A percentile compares a stretch with the other conserved stretches of the same genome.
Evolutionary conservation across 2,113 vertebrate species (phyloP).

Genomic region (Xerus inauris): DNA sequence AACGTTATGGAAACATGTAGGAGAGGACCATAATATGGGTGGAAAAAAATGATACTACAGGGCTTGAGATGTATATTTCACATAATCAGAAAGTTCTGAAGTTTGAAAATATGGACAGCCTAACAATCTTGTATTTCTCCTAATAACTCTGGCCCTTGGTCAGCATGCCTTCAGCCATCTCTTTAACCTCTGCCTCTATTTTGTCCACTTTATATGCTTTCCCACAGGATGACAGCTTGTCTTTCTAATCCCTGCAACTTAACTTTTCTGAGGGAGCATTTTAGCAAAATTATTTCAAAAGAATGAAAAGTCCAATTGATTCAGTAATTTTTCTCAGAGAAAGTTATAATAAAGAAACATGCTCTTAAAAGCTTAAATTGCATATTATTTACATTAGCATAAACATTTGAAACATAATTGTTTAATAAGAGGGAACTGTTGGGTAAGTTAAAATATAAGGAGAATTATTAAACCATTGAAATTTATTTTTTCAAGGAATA

Average conservation of each 20-base stretch:
- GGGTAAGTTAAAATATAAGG: constrained; percentile 43
- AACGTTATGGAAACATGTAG: background rate
- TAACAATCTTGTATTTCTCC: background rate
- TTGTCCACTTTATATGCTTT: too few relatives aligned
- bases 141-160: background rate
- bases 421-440: background rate
- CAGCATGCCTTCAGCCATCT: too few relatives aligned
- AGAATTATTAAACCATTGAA: constrained; percentile 55
- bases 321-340: background rate
- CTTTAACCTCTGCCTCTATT: background rate
- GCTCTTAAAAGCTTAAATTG: constrained; percentile 27
- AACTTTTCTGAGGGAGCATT: background rate
- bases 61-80: background rate
- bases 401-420: background rate
- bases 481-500: background rate
- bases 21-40: background rate
- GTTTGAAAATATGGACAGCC: background rate
- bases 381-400: background rate
- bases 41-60: background rate
- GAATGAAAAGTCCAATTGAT: background rate
- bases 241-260: background rate
- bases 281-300: constrained; percentile 10
- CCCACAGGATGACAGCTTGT: too few relatives aligned
- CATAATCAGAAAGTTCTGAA: background rate
- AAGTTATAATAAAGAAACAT: background rate